These are phyloP conservation scores for Oxystoma pomonae DNA, from an alignment of 2,888 invertebrate species.

Conservation along the genomic window DNA sequence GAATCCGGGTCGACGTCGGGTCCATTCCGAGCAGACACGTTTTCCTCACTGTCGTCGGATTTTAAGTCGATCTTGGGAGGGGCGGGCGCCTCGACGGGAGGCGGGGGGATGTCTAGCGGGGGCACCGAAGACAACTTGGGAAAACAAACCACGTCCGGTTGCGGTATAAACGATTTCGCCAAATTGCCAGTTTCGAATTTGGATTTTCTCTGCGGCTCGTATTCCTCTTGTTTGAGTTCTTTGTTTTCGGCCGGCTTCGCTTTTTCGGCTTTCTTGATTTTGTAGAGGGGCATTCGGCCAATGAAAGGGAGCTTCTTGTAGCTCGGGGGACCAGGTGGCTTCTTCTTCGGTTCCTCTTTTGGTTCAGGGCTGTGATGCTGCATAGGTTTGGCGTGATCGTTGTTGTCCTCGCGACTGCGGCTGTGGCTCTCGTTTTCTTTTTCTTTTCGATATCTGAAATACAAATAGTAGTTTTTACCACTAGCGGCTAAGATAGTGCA, in stretches of 20 bases:
- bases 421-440: slow-evolving; percentile 13
- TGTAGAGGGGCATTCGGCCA: slow-evolving; percentile 80
- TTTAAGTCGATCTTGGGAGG: background rate
- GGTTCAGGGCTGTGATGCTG: slow-evolving; percentile 19
- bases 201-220: slow-evolving; percentile 43
- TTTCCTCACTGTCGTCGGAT: background rate
- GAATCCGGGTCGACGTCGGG: background rate
- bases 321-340: slow-evolving; percentile 45
- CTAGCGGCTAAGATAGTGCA: too few species aligned
- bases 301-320: slow-evolving; percentile 79
- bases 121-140: slow-evolving; percentile 44
- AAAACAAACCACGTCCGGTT: slow-evolving; percentile 47
- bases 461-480: too few species aligned
- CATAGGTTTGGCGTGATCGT: slow-evolving; percentile 12
- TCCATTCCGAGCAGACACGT: slow-evolving; percentile 3
- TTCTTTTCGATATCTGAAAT: slow-evolving; percentile 11
- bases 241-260: slow-evolving; percentile 47
- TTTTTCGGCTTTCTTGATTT: slow-evolving; percentile 50
- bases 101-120: slow-evolving; percentile 37
- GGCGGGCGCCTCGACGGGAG: slow-evolving; percentile 22
- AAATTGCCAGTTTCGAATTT: slow-evolving; percentile 45
- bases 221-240: slow-evolving; percentile 53
- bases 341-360: slow-evolving; percentile 32
- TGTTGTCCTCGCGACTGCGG: slow-evolving; percentile 11
- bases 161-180: slow-evolving; percentile 45